Conservation (phyloP, 2,888 invertebrate species). For the Toxonevra muliebris region DNA sequence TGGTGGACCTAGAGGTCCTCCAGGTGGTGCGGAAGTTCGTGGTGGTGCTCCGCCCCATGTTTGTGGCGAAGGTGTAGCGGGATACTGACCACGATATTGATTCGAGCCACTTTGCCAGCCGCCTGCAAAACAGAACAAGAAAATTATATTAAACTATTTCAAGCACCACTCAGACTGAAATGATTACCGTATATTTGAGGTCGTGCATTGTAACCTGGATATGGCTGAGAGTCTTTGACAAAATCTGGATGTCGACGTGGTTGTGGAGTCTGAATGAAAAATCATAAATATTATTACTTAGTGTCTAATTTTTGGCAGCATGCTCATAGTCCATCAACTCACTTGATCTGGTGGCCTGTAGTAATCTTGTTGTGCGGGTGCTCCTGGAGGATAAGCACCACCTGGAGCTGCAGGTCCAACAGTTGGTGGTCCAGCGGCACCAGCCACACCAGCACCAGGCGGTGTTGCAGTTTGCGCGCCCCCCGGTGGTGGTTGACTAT, state of each 20-base stretch:
- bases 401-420: slow-evolving; percentile 65
- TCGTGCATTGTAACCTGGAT: slow-evolving; percentile 73
- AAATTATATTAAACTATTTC: not conserved
- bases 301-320: not conserved
- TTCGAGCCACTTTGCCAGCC: slow-evolving; percentile 73
- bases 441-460: slow-evolving; percentile 56
- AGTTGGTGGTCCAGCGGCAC: slow-evolving; percentile 57
- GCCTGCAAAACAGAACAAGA: slow-evolving; percentile 52
- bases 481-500: slow-evolving; percentile 64
- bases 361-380: slow-evolving; percentile 69
- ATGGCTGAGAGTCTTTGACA: slow-evolving; percentile 77
- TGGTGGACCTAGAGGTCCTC: slow-evolving; percentile 59
- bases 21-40: slow-evolving; percentile 59
- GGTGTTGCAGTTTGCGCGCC: slow-evolving; percentile 67
- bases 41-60: slow-evolving; percentile 61
- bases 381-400: slow-evolving; percentile 63
- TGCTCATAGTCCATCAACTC: slow-evolving; percentile 19
- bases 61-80: slow-evolving; percentile 60
- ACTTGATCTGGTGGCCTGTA: slow-evolving; percentile 67
- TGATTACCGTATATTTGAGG: slow-evolving; percentile 74
- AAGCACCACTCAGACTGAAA: not conserved
- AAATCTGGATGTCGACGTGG: slow-evolving; percentile 85
- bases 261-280: slow-evolving; percentile 71
- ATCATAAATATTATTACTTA: slow-evolving; percentile 9
- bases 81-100: slow-evolving; percentile 66